A percentile compares a stretch with the other conserved stretches of the same genome.
phyloP scores from a whole-genome alignment of 2,797 vertebrate genomes.

The Manis javanica region DNA sequence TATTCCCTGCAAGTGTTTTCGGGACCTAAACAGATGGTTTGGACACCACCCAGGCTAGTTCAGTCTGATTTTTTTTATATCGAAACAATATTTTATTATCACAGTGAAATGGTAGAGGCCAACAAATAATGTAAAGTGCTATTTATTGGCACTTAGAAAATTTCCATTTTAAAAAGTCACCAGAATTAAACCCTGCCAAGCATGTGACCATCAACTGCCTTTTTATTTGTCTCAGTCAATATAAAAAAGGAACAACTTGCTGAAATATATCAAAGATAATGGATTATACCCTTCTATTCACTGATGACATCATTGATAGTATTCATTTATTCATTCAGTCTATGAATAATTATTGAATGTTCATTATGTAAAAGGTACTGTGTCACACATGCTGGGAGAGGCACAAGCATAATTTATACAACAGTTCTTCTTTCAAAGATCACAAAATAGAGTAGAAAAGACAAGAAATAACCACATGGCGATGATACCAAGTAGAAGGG shows the following conservation, averaged over 20 bases:
- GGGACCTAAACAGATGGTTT: constrained; percentile 76
- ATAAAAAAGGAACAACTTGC: constrained; percentile 24
- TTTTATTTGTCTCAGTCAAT: constrained; percentile 38
- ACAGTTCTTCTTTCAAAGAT: neutral
- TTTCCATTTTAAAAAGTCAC: constrained; percentile 65
- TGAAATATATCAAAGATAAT: neutral
- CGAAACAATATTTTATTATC: constrained; percentile 79
- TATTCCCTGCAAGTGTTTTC: constrained; percentile 61
- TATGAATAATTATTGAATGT: neutral
- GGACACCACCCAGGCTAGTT: constrained; percentile 71
- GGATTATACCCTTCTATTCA: neutral
- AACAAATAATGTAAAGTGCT: constrained; percentile 74
- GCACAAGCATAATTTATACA: neutral
- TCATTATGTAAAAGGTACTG: neutral
- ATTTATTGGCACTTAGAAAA: constrained; percentile 62
- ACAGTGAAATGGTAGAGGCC: constrained; percentile 59
- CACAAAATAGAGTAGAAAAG: neutral
- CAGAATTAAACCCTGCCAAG: constrained; percentile 56
- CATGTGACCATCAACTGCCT: neutral
- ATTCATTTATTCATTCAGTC: neutral
- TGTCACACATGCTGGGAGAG: neutral
- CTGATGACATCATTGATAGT: neutral
- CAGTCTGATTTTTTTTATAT: constrained; percentile 69
- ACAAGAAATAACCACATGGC: neutral
- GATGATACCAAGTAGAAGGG: neutral